Conservation (phyloP, 2,113 vertebrate genomes). For the Fregata magnificens region DNA sequence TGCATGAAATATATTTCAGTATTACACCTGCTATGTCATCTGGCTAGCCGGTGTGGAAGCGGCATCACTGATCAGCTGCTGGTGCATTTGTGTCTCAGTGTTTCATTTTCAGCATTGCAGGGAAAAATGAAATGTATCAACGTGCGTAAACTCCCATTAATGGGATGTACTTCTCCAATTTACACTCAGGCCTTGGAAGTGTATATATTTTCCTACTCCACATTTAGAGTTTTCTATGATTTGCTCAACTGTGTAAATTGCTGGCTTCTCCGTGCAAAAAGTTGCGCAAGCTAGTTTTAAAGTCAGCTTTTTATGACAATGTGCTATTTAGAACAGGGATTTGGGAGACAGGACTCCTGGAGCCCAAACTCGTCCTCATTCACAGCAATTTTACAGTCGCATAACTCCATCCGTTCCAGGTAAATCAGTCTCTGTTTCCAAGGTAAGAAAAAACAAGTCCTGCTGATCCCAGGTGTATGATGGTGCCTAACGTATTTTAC, state of each 20-base stretch:
- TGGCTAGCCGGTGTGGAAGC: background rate
- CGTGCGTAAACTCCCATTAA: slow-evolving; percentile 1
- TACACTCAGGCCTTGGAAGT: slow-evolving; percentile 14
- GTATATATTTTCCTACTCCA: slow-evolving; percentile 42
- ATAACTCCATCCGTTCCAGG: background rate
- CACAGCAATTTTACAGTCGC: background rate
- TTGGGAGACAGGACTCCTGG: background rate
- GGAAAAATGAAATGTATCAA: slow-evolving; percentile 2
- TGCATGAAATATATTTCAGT: background rate
- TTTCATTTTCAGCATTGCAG: slow-evolving; percentile 13
- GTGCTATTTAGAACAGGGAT: background rate
- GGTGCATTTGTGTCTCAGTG: background rate
- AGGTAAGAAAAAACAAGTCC: background rate
- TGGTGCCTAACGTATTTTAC: background rate
- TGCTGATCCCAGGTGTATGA: background rate
- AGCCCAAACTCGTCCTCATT: background rate
- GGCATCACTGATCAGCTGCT: background rate
- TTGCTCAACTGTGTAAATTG: slow-evolving; percentile 37
- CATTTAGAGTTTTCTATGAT: slow-evolving; percentile 4
- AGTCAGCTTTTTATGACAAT: slow-evolving; percentile 25
- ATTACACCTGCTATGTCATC: background rate
- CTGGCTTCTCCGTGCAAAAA: background rate
- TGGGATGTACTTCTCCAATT: slow-evolving; percentile 28
- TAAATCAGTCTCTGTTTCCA: slow-evolving; percentile 2
- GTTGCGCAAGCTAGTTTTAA: background rate